These are phyloP conservation scores for Oryctolagus cuniculus DNA, from an alignment of 2,113 vertebrate species.

Conservation along the genomic window mOryCun1.1 NC_091441.1:74492001-74492500, in stretches of 20 bases:
- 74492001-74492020: no score
- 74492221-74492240: not conserved
- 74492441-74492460: not conserved
- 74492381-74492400: not conserved
- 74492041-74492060: no score
- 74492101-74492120: no score
- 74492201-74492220: no score
- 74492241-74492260: not conserved
- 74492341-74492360: not conserved
- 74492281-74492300: not conserved
- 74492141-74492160: no score
- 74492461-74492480: no score
- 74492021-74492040: no score
- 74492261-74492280: not conserved
- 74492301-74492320: not conserved
- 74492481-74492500: slow-evolving; percentile 24
- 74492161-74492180: no score
- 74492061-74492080: no score
- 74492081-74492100: no score
- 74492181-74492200: no score
- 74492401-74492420: not conserved
- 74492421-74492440: not conserved
- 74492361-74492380: not conserved
- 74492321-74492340: not conserved
- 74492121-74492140: no score